Evolutionary conservation across 2,888 invertebrate species (phyloP).

Genomic region (Acanthoscelides obtectus): DNA sequence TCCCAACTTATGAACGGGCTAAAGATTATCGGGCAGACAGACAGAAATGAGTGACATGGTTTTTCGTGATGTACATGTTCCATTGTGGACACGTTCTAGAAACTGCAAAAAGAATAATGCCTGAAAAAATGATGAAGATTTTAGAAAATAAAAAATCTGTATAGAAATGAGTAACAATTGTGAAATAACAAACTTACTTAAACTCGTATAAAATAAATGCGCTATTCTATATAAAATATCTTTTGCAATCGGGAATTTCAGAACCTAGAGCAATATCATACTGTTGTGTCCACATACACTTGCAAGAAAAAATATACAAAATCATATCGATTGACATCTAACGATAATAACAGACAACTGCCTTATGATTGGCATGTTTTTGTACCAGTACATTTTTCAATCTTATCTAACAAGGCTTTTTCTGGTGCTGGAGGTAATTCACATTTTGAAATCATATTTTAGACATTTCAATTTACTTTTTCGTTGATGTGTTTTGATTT

Average conservation of each 20-base stretch:
- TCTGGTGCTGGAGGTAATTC: neutral
- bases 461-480: neutral
- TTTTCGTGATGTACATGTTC: no score
- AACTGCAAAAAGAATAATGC: no score
- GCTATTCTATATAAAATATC: no score
- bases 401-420: neutral
- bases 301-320: neutral
- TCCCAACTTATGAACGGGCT: no score
- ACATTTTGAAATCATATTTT: neutral
- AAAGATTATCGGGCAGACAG: no score
- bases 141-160: no score
- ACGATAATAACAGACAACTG: neutral
- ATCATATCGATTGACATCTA: neutral
- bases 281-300: neutral
- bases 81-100: no score
- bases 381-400: neutral
- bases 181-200: no score
- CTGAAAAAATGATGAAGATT: no score
- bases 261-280: neutral
- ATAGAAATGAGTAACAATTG: no score
- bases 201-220: no score
- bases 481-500: neutral
- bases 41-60: no score
- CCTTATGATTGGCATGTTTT: neutral
- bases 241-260: neutral